Evolutionary conservation across 2,888 invertebrate genomes (phyloP).

Genomic region (Drosophila phalerata): DNA sequence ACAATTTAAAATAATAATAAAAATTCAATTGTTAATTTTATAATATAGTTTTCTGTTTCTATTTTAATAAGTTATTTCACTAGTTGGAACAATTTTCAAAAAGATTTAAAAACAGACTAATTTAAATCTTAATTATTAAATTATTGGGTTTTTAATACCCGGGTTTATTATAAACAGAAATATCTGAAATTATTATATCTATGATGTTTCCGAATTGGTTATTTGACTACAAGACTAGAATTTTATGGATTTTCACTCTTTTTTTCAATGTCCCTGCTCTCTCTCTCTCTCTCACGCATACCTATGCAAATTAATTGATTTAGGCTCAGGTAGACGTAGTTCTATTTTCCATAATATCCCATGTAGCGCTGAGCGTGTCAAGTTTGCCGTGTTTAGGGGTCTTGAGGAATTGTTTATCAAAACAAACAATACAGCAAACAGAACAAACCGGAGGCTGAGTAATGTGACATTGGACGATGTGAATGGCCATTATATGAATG

Average conservation of each 20-base stretch:
- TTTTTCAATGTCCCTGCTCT: neutral
- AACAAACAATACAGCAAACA: slow-evolving; percentile 43
- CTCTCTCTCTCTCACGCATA: neutral
- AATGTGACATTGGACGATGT: slow-evolving; percentile 55
- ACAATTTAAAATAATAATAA: no score
- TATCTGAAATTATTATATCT: neutral
- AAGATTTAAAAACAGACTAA: no score
- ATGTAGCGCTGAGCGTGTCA: slow-evolving; percentile 13
- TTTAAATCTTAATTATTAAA: no score
- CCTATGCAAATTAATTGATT: slow-evolving; percentile 41
- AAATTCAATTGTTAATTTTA: no score
- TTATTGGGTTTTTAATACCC: neutral
- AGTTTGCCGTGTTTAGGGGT: slow-evolving; percentile 8
- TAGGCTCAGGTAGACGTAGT: slow-evolving; percentile 5
- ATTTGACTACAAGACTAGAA: neutral
- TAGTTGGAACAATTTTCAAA: no score
- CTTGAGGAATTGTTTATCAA: slow-evolving; percentile 25
- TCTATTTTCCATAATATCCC: neutral
- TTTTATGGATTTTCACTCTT: neutral
- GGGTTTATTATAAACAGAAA: neutral
- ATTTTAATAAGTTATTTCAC: no score
- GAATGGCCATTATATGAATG: slow-evolving; percentile 59
- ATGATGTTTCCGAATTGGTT: neutral
- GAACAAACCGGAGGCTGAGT: slow-evolving; percentile 45
- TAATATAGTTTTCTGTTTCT: no score